A percentile compares a stretch with the other conserved stretches of the same genome.
phyloP scores from a whole-genome alignment of 2,797 vertebrate species.

The Sebastes taczanowskii region DNA sequence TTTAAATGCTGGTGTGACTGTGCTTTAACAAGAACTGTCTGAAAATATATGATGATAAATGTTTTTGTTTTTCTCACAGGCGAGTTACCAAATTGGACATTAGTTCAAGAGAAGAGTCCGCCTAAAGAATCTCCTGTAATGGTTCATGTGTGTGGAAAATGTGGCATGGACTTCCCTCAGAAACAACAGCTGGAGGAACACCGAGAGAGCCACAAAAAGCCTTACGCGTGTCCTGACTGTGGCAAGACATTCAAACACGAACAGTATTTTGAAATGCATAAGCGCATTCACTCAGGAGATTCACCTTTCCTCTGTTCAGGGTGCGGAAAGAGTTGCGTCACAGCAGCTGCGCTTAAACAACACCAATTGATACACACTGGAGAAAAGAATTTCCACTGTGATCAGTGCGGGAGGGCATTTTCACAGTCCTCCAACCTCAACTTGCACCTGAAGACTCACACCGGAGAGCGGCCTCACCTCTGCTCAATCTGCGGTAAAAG shows the following conservation, averaged over 20 bases:
- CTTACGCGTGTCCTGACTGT: constrained; percentile 47
- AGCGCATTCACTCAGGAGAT: constrained; percentile 39
- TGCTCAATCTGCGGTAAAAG: constrained; percentile 64
- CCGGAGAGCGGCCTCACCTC: constrained; percentile 41
- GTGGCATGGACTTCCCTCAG: constrained; percentile 61
- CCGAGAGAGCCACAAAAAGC: constrained; percentile 46
- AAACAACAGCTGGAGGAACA: constrained; percentile 59
- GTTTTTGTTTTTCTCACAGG: constrained; percentile 15
- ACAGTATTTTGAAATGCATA: constrained; percentile 49
- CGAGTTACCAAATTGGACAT: constrained; percentile 38
- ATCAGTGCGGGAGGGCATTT: constrained; percentile 51
- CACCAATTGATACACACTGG: constrained; percentile 44
- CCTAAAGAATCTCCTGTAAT: constrained; percentile 1
- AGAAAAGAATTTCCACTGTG: constrained; percentile 52
- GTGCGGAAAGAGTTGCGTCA: constrained; percentile 50
- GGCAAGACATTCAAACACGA: constrained; percentile 53
- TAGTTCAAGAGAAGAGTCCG: constrained; percentile 25
- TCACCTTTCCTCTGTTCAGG: constrained; percentile 41
- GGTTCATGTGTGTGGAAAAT: constrained; percentile 53
- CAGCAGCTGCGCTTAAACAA: constrained; percentile 25
- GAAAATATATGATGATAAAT: neutral
- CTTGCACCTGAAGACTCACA: constrained; percentile 51
- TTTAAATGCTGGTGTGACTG: neutral
- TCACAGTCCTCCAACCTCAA: constrained; percentile 42
- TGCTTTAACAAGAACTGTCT: neutral